Conservation (phyloP, 2,113 vertebrate species). For the Machaerirhynchus nigripectus region DNA sequence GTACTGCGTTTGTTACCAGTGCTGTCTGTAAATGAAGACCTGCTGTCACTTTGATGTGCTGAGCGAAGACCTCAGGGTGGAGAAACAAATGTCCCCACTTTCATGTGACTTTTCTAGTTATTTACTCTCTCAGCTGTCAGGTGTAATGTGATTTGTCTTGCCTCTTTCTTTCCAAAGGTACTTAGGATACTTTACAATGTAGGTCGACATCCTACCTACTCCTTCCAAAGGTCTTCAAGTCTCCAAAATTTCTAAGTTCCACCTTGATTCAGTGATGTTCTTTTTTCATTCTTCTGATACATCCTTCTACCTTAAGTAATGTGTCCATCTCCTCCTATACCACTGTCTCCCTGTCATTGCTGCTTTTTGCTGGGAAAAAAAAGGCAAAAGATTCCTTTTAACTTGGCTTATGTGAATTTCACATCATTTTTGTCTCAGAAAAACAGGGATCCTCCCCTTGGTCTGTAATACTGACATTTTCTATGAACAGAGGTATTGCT, state of each 20-base stretch:
- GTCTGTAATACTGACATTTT: background rate
- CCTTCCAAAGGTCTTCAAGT: background rate
- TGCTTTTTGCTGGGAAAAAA: background rate
- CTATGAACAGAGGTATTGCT: background rate
- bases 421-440: background rate
- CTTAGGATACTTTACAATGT: background rate
- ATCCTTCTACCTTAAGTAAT: background rate
- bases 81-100: background rate
- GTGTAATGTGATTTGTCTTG: background rate
- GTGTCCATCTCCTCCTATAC: background rate
- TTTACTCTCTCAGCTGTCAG: background rate
- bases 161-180: background rate
- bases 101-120: background rate
- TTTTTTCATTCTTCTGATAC: background rate
- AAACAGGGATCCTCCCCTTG: background rate
- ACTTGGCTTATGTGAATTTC: background rate
- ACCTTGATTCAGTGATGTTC: background rate
- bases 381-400: background rate
- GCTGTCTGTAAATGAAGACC: background rate
- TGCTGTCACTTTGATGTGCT: background rate
- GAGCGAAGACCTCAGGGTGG: background rate
- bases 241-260: background rate
- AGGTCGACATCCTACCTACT: background rate
- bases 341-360: background rate
- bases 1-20: background rate